Evolutionary conservation across 2,888 invertebrate genomes (phyloP).

Genomic region (Ormyrus labotus): DNA sequence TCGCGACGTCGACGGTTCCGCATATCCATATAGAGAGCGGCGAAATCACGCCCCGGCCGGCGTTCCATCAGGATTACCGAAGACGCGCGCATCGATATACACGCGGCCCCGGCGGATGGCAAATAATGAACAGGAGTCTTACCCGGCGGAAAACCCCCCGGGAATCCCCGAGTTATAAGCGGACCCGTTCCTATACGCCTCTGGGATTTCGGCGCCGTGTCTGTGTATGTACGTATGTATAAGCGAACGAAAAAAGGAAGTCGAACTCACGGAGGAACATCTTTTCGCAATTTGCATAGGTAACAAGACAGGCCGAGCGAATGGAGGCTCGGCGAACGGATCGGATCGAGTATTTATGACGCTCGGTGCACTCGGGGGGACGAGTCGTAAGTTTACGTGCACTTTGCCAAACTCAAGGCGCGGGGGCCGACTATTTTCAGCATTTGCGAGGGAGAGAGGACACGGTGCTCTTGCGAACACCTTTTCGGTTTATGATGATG

Average conservation of each 20-base stretch:
- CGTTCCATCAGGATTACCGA: slow-evolving; percentile 27
- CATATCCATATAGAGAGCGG: background rate
- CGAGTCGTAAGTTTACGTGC: background rate
- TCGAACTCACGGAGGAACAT: slow-evolving; percentile 6
- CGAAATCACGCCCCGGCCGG: slow-evolving; percentile 11
- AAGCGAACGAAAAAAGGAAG: slow-evolving; percentile 21
- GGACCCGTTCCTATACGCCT: slow-evolving; percentile 26
- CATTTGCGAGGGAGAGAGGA: too few relatives aligned
- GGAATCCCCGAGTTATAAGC: slow-evolving; percentile 4
- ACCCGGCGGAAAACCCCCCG: background rate
- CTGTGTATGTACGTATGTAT: background rate
- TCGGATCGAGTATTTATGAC: slow-evolving; percentile 17
- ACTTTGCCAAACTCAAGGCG: background rate
- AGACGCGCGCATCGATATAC: background rate
- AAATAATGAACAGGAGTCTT: too few relatives aligned
- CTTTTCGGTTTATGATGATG: too few relatives aligned
- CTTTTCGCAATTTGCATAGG: slow-evolving; percentile 42
- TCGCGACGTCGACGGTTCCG: background rate
- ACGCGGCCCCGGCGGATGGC: background rate
- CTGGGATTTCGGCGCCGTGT: background rate
- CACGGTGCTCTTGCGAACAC: too few relatives aligned
- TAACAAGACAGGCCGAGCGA: background rate
- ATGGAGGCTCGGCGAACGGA: background rate
- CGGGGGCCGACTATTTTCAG: background rate
- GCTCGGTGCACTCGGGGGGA: background rate